phyloP scores from a whole-genome alignment of 2,113 vertebrate genomes.

The Odocoileus virginianus region DNA sequence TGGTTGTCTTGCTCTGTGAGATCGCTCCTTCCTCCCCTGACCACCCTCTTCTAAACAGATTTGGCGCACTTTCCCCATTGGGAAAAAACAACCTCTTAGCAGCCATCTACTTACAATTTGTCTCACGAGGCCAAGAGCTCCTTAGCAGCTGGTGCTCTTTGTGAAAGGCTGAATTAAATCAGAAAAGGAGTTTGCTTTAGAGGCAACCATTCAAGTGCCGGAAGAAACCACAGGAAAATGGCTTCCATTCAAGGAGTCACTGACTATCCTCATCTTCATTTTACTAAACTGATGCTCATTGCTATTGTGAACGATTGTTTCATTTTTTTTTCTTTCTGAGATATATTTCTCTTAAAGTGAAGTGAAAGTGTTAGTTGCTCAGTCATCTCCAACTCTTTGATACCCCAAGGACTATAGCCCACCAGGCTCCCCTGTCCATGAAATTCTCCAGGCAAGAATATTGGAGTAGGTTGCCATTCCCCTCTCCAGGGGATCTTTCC shows the following conservation, averaged over 20 bases:
- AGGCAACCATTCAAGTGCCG: not conserved
- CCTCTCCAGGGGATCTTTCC: not conserved
- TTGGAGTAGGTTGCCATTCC: not conserved
- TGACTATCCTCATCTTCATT: not conserved
- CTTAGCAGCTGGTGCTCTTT: not conserved
- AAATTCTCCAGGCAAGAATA: not conserved
- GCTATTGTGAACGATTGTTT: not conserved
- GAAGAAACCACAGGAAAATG: not conserved
- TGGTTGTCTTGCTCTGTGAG: not conserved
- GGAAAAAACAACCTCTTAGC: not conserved
- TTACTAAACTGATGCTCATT: not conserved
- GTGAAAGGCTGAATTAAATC: not conserved
- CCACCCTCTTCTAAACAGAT: not conserved
- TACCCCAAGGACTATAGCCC: not conserved
- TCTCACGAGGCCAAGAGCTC: not conserved
- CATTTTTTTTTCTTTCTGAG: not conserved
- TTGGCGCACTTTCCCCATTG: not conserved
- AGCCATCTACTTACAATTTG: conserved; percentile 11
- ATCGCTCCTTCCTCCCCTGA: not conserved
- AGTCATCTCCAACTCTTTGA: not conserved
- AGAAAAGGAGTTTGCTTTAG: not conserved
- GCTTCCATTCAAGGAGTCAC: not conserved
- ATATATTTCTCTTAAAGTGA: not conserved
- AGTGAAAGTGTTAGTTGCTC: not conserved
- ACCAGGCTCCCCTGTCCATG: not conserved